Conservation (phyloP, 2,113 vertebrate genomes). For the Stegastes partitus region DNA sequence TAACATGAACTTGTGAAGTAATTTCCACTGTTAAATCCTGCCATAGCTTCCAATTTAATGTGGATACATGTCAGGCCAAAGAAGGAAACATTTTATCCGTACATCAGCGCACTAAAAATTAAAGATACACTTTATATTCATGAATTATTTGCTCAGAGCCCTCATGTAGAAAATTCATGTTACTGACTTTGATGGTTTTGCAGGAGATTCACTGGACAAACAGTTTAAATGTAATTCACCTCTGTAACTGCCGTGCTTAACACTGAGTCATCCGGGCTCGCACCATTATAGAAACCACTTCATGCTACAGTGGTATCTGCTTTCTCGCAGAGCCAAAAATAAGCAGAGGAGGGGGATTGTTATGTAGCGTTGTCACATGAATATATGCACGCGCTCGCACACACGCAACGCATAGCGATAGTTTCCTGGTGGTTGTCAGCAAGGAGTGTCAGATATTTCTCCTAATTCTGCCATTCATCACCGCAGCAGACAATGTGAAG, state of each 20-base stretch:
- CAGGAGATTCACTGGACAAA: constrained; percentile 23
- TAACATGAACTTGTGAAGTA: neutral
- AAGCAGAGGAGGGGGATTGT: constrained; percentile 68
- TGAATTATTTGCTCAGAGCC: neutral
- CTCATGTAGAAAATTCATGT: no score
- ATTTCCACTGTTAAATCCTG: neutral
- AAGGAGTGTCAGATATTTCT: constrained; percentile 33
- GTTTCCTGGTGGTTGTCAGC: constrained; percentile 45
- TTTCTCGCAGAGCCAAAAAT: constrained; percentile 81
- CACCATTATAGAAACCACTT: constrained; percentile 72
- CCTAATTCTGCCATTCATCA: constrained; percentile 38
- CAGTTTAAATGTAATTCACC: constrained; percentile 42
- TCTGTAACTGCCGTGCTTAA: constrained; percentile 29
- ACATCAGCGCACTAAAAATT: neutral
- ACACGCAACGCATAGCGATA: constrained; percentile 4
- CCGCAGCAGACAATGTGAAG: constrained; percentile 37
- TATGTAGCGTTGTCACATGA: constrained; percentile 62
- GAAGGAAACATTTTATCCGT: neutral
- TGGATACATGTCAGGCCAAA: neutral
- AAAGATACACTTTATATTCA: no score
- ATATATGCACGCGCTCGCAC: constrained; percentile 18
- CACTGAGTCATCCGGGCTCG: constrained; percentile 54
- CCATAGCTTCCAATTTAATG: neutral
- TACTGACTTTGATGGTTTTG: neutral
- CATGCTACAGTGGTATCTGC: constrained; percentile 72